Conservation (phyloP, 2,113 vertebrate genomes). For the Oxygymnocypris stewartii region DNA sequence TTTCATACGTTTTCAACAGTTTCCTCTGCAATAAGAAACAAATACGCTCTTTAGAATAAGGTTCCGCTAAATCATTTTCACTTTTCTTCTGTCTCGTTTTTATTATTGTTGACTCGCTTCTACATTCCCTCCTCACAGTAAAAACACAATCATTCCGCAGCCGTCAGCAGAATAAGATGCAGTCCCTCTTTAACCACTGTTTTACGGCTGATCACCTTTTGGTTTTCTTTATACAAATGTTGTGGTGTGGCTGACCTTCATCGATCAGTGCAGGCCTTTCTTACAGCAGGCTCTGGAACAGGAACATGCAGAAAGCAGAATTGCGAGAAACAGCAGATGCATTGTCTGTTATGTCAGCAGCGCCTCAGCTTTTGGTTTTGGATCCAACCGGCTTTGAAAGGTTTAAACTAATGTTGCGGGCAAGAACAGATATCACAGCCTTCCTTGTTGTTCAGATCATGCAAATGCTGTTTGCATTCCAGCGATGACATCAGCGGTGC, state of each 20-base stretch:
- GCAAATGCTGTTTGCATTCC: slow-evolving; percentile 44
- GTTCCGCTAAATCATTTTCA: background rate
- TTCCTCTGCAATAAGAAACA: background rate
- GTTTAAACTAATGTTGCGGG: background rate
- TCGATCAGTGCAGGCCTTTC: slow-evolving; percentile 31
- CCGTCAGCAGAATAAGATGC: background rate
- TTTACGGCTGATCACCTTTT: background rate
- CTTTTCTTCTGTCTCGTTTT: background rate
- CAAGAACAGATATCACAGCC: background rate
- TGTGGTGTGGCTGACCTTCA: slow-evolving; percentile 50
- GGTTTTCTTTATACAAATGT: slow-evolving; percentile 48
- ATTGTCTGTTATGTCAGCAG: slow-evolving; percentile 22
- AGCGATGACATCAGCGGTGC: slow-evolving; percentile 1
- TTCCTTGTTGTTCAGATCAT: slow-evolving; percentile 36
- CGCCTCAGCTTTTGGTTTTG: slow-evolving; percentile 27
- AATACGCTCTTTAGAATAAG: background rate
- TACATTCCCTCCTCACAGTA: background rate
- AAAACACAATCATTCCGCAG: slow-evolving; percentile 5
- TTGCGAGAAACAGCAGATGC: slow-evolving; percentile 37
- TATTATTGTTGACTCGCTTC: background rate
- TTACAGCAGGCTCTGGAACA: slow-evolving; percentile 33
- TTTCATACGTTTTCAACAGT: background rate
- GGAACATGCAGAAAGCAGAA: slow-evolving; percentile 56
- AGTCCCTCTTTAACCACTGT: slow-evolving; percentile 14
- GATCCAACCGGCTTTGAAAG: slow-evolving; percentile 24